Conservation (phyloP, 1,140 invertebrate genomes). For the Heliconius himera region DNA sequence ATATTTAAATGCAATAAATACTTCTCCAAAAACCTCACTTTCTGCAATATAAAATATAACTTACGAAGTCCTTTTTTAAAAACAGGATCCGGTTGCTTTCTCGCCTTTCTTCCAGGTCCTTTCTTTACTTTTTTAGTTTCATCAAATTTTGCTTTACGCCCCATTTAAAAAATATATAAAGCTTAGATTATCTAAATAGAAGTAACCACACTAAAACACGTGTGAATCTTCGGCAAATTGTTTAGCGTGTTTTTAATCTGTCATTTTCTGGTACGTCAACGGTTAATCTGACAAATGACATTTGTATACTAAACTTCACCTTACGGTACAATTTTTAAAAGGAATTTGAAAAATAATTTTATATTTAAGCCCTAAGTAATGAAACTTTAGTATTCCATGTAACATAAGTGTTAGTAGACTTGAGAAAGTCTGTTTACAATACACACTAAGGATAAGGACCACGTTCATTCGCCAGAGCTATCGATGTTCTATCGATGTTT, state of each 20-base stretch:
- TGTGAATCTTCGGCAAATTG: conserved; percentile 21
- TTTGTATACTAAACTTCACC: background rate
- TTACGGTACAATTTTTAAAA: too few species aligned
- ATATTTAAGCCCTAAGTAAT: too few species aligned
- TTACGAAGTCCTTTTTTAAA: conserved; percentile 84
- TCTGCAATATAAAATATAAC: conserved; percentile 38
- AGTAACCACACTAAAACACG: conserved; percentile 28
- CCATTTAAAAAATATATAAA: conserved; percentile 83
- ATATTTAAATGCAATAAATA: background rate
- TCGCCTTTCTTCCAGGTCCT: conserved; percentile 92
- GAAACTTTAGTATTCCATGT: too few species aligned
- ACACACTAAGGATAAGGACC: too few species aligned
- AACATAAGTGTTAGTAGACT: too few species aligned
- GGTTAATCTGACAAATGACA: conserved; percentile 1
- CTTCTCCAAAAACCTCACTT: background rate
- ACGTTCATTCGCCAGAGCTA: too few species aligned
- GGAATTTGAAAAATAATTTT: too few species aligned
- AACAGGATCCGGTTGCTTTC: conserved; percentile 90
- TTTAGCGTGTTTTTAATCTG: conserved; percentile 10
- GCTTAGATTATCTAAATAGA: background rate
- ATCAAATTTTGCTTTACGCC: conserved; percentile 91
- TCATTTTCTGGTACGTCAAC: background rate
- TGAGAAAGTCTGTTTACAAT: too few species aligned
- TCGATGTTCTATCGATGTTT: too few species aligned
- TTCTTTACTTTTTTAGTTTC: conserved; percentile 86